Evolutionary conservation across 2,797 vertebrate species (phyloP), one percentile per base, ranked within the genome.

Genomic region (Anguilla marmorata): DNA sequence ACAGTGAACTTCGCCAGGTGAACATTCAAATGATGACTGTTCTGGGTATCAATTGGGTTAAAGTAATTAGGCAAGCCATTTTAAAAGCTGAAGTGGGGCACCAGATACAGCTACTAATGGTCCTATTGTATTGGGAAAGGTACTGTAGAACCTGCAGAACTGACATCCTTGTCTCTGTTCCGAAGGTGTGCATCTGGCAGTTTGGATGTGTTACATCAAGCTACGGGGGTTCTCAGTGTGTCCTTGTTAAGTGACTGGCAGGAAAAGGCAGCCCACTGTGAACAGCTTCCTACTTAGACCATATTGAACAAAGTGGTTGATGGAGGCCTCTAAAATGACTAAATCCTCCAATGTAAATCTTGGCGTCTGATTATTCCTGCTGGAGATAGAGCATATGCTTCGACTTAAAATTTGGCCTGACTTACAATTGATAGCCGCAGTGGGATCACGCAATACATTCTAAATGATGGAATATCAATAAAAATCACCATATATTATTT

Each of bases 221-320:
- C 76, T 0, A 2, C 5, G 0, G 79, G 24, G 79, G 6, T n/a
- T 82, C 79, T 45, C 79, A 82, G 79, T 12, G 41, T 9, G 79
- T 33, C 21, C 41, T 50, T 1, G 50, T 19, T 50, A 24, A 11
- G 2, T n/a, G 79, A 82, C 45, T 50, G 16, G 21, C 45, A 50
- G 45, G 41, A 11, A 82, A n/a, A 50, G 79, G n/a, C 45, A 48
- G 41, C 79, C 45, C 79, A n/a, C 45, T 24, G 45, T 8, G 21
- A 8, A 79, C 2, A 50, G 45, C 45, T 24, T 50, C 79, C 79
- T n/a, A n/a, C 79, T 82, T 50, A 82, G 45, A 50, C 41, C 24
- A 50, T 82, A 82, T n/a, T 82, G 79, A 82, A 50, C 79, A 50
- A n/a, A 82, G 37, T 0, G 41, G 41, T 50, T 80, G 76, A 80